Conservation (phyloP, 2,113 vertebrate species). For the Noctilio leporinus region DNA sequence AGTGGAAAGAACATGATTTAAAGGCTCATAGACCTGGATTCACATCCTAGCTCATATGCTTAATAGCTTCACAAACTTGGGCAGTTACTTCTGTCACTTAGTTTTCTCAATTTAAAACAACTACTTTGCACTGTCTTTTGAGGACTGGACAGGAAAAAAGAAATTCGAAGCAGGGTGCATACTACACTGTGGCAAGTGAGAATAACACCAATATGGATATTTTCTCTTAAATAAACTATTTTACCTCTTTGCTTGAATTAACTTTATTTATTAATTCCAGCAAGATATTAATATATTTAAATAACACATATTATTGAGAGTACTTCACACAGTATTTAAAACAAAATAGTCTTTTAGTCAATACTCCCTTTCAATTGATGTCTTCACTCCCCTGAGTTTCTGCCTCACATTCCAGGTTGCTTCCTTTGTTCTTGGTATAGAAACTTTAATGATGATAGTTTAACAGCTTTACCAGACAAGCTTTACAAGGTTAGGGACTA, state of each 20-base stretch:
- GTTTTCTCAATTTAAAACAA: constrained; percentile 31
- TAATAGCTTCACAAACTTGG: constrained; percentile 32
- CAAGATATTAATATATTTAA: background rate
- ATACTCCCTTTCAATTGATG: background rate
- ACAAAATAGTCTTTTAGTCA: background rate
- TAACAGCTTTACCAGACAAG: background rate
- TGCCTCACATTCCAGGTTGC: background rate
- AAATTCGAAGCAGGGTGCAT: background rate
- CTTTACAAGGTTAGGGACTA: background rate
- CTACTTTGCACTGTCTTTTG: background rate
- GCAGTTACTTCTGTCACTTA: constrained; percentile 7
- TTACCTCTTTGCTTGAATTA: background rate
- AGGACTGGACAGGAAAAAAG: background rate
- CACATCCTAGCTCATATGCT: constrained; percentile 13
- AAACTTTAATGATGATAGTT: background rate
- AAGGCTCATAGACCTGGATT: background rate
- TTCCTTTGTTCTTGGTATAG: background rate
- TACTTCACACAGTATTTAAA: background rate
- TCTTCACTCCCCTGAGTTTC: background rate
- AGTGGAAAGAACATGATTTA: constrained; percentile 54
- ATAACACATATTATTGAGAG: background rate
- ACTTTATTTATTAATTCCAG: background rate
- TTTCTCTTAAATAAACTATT: background rate
- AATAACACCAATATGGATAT: background rate
- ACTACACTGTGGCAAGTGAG: background rate